A percentile compares a stretch with the other conserved stretches of the same genome.
Conservation (phyloP, 2,113 vertebrate genomes). For the Phocoena phocoena region DNA sequence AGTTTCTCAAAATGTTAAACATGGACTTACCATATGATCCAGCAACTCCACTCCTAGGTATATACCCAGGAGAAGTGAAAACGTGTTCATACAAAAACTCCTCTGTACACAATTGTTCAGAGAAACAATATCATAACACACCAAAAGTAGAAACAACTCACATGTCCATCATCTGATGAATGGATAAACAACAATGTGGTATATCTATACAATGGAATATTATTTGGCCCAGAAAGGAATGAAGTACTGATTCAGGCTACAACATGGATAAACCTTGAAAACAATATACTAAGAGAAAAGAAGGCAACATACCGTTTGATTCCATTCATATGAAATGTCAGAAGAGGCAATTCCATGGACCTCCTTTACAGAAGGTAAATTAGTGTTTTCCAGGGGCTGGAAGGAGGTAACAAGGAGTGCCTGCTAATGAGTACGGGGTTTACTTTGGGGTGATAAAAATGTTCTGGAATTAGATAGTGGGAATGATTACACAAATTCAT, state of each 20-base stretch:
- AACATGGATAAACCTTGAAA: neutral
- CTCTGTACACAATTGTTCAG: neutral
- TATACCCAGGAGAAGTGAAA: neutral
- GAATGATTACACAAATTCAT: neutral
- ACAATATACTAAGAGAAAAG: neutral
- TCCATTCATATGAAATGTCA: neutral
- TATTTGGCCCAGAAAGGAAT: neutral
- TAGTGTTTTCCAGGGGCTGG: neutral
- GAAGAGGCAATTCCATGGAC: neutral
- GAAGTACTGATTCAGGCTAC: neutral
- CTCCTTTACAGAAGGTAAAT: neutral
- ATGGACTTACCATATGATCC: neutral
- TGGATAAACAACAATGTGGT: neutral
- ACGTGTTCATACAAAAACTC: neutral
- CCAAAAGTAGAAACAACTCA: neutral
- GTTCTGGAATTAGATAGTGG: neutral
- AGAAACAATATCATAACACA: neutral
- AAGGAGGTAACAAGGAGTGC: neutral
- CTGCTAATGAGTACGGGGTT: neutral
- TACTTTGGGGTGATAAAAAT: neutral
- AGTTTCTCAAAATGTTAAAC: neutral
- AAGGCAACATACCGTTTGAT: neutral
- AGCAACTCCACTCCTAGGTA: neutral
- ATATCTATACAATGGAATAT: neutral
- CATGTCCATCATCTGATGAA: neutral